Evolutionary conservation across 2,113 vertebrate genomes (phyloP).

Genomic region (Gobio gobio): DNA sequence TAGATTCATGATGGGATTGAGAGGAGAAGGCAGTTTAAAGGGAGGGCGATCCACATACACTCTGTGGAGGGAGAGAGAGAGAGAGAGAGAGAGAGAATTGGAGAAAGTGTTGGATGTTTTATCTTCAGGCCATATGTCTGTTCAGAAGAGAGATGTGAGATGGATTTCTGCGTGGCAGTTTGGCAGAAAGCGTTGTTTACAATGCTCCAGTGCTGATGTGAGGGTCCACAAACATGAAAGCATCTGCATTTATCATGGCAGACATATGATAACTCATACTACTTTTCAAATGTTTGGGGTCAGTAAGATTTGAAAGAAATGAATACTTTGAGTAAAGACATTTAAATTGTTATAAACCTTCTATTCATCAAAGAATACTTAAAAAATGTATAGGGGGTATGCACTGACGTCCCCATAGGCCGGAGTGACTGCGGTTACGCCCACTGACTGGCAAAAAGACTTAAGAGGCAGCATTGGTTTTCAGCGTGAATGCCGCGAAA

Average conservation of each 20-base stretch:
- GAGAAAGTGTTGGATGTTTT: constrained; percentile 31
- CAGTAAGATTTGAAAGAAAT: background rate
- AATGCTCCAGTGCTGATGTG: background rate
- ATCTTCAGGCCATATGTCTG: constrained; percentile 20
- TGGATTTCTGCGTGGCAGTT: constrained; percentile 11
- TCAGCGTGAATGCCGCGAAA: no score
- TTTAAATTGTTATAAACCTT: background rate
- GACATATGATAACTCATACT: background rate
- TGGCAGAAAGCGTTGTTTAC: constrained; percentile 11
- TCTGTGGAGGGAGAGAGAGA: background rate
- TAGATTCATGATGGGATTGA: constrained; percentile 38
- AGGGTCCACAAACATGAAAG: background rate
- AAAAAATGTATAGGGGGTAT: background rate
- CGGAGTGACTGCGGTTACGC: no score
- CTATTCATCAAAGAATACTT: background rate
- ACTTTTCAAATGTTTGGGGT: background rate
- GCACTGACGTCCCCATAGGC: no score
- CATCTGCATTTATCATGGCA: background rate
- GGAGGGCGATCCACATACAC: background rate
- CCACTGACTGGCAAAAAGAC: no score
- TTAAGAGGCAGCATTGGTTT: no score
- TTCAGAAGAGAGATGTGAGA: constrained; percentile 26
- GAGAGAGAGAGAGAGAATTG: constrained; percentile 3
- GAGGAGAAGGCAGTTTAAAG: constrained; percentile 25
- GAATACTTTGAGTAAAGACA: background rate